A percentile compares a stretch with the other conserved stretches of the same genome.
These are phyloP conservation scores for Micropoecilia bifurca DNA, from an alignment of 2,797 vertebrate genomes.

Conservation along the genomic window DNA sequence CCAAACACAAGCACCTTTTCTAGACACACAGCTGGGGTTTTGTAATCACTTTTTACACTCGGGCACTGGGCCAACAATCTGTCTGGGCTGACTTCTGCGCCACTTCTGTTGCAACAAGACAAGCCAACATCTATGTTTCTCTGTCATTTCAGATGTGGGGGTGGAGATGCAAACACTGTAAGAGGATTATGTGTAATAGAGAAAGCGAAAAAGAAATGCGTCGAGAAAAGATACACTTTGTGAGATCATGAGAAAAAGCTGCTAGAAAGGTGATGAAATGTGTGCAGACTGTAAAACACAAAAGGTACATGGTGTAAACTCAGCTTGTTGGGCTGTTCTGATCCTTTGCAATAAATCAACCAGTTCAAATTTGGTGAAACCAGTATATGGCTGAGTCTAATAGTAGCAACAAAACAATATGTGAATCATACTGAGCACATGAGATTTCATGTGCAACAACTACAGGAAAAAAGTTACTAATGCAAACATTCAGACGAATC, in stretches of 20 bases:
- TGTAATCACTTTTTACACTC: conserved; percentile 40
- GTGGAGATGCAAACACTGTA: not conserved
- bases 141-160: not conserved
- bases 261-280: not conserved
- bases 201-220: not conserved
- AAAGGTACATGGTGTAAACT: not conserved
- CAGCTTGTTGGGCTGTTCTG: not conserved
- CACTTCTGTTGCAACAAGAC: conserved; percentile 40
- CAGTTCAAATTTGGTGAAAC: not conserved
- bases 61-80: conserved; percentile 50
- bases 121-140: conserved; percentile 55
- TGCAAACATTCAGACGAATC: not conserved
- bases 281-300: not conserved
- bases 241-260: not conserved
- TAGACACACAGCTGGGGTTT: conserved; percentile 29
- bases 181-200: conserved; percentile 6
- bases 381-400: not conserved
- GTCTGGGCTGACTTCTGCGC: conserved; percentile 44
- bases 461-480: not conserved
- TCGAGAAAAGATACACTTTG: not conserved
- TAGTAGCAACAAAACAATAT: not conserved
- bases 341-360: not conserved
- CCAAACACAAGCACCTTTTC: conserved; percentile 1
- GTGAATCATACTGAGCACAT: not conserved
- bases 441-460: not conserved